Evolutionary conservation across 2,113 vertebrate genomes (phyloP).

Genomic region (Oriolus oriolus): DNA sequence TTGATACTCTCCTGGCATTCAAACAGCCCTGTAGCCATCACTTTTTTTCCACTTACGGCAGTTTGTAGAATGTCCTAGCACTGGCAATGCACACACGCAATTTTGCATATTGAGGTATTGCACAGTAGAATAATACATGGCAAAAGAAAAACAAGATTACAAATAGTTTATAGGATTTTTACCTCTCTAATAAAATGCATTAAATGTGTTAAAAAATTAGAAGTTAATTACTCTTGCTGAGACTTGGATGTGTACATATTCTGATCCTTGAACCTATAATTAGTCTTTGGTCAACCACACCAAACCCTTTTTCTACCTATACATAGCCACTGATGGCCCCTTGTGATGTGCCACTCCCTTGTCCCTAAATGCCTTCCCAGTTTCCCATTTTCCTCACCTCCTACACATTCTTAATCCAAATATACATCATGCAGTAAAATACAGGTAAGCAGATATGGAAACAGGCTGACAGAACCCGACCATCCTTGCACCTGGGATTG

Average conservation of each 20-base stretch:
- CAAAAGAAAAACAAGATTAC: background rate
- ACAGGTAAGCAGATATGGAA: background rate
- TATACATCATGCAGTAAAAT: background rate
- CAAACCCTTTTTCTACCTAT: background rate
- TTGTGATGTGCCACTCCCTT: background rate
- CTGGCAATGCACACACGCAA: background rate
- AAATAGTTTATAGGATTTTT: background rate
- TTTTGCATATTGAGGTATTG: background rate
- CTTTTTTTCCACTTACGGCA: background rate
- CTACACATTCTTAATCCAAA: background rate
- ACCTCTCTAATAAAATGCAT: background rate
- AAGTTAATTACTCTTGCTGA: background rate
- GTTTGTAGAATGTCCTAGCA: background rate
- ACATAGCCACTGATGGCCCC: accelerated
- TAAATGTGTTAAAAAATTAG: background rate
- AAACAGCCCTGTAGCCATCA: background rate
- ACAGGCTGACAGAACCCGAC: background rate
- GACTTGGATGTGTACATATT: background rate
- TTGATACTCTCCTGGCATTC: background rate
- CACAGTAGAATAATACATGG: background rate
- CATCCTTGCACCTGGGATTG: background rate
- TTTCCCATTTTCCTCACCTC: background rate
- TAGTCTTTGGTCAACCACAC: background rate
- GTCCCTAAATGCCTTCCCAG: background rate
- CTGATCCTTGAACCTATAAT: background rate